Conservation (phyloP, 2,888 invertebrate species). For the Anthrax anthrax region DNA sequence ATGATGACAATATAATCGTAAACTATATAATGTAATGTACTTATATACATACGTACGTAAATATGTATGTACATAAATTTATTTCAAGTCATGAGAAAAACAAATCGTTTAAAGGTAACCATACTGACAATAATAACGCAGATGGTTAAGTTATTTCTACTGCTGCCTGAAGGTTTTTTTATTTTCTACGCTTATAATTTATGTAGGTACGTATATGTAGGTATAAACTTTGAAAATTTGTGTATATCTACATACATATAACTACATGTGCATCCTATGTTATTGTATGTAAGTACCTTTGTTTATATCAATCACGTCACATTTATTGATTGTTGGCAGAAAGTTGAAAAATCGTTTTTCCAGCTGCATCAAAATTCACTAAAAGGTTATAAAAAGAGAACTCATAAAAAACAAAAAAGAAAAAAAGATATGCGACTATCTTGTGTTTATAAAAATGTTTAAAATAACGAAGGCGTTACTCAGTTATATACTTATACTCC, state of each 20-base stretch:
- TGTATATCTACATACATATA: too few relatives aligned
- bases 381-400: background rate
- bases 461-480: background rate
- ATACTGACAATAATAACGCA: background rate
- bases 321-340: conserved; percentile 4
- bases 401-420: background rate
- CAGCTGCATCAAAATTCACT: background rate
- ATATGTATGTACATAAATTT: too few relatives aligned
- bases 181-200: background rate
- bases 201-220: too few relatives aligned
- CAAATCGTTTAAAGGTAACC: background rate
- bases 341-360: conserved; percentile 7
- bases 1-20: too few relatives aligned
- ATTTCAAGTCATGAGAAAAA: background rate
- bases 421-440: background rate
- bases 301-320: background rate
- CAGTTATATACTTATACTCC: background rate
- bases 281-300: too few relatives aligned
- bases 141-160: background rate
- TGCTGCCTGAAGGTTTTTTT: background rate
- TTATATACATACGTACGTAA: too few relatives aligned
- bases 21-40: too few relatives aligned
- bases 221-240: too few relatives aligned
- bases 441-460: background rate
- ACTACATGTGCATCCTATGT: too few relatives aligned